Conservation (phyloP, 2,888 invertebrate genomes). For the Drosophila anomalipes region DNA sequence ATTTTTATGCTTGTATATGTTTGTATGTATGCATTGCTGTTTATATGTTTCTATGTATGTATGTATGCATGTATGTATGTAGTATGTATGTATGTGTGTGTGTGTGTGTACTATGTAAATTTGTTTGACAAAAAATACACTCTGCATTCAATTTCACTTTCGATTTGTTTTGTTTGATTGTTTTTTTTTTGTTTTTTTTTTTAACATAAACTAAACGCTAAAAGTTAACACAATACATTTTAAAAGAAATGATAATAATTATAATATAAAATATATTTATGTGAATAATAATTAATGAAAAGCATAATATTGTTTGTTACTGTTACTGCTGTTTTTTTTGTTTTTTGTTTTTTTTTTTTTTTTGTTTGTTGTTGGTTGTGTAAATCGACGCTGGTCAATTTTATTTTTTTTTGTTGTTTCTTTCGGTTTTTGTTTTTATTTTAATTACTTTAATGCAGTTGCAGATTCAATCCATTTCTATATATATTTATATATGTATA, state of each 20-base stretch:
- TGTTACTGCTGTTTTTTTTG: slow-evolving; percentile 21
- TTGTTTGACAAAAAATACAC: slow-evolving; percentile 79
- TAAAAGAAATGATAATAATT: slow-evolving; percentile 61
- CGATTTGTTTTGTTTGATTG: slow-evolving; percentile 32
- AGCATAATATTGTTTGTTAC: slow-evolving; percentile 47
- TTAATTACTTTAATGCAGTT: slow-evolving; percentile 50
- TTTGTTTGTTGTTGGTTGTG: slow-evolving; percentile 29
- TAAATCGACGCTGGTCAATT: slow-evolving; percentile 37
- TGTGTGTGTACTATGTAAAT: slow-evolving; percentile 59
- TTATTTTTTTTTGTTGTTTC: background rate
- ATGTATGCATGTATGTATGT: slow-evolving; percentile 35
- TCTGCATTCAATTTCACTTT: slow-evolving; percentile 50
- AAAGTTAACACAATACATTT: slow-evolving; percentile 65
- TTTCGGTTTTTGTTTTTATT: slow-evolving; percentile 11
- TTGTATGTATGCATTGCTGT: slow-evolving; percentile 19
- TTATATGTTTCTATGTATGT: slow-evolving; percentile 17
- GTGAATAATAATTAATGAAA: slow-evolving; percentile 58
- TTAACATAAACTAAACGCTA: slow-evolving; percentile 63
- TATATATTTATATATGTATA: slow-evolving; percentile 14
- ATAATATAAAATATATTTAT: slow-evolving; percentile 57
- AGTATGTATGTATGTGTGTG: slow-evolving; percentile 34
- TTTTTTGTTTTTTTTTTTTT: slow-evolving; percentile 16
- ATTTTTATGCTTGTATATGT: slow-evolving; percentile 41
- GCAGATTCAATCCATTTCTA: slow-evolving; percentile 51
- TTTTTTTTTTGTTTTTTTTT: slow-evolving; percentile 34